Evolutionary conservation across 2,888 invertebrate genomes (phyloP), one percentile per base, ranked within the genome.

Genomic region (Oxycera nigricornis): DNA sequence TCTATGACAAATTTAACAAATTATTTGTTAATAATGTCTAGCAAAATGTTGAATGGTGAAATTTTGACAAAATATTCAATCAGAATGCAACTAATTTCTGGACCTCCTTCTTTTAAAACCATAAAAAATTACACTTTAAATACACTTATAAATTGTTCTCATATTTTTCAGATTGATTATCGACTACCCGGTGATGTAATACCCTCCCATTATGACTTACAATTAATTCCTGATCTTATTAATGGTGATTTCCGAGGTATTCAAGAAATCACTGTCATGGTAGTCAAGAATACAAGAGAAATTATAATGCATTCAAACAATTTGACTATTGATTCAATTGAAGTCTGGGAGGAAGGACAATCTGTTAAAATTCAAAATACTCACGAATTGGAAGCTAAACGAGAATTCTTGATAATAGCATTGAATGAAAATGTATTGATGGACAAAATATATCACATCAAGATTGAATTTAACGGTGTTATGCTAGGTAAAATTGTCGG

Each of bases 401-500:
- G 86, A 68, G 85, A 89, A 77, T 79, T 87, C 62, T 77, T 87
- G 1, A 78, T 82, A 1, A 82, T 89, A 20, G 79, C 83, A 46
- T 79, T 87, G 61, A 76, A 80, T 41, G 79, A 84, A 31, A 76
- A 82, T 41, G 79, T 88, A 41, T 26, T 72, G 0, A 70, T 74
- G 65, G 84, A 82, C 14, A 74, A 78, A 72, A 81, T 79, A 11
- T 88, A 90, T 78, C 83, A 82, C n/a, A 81, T 93, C 14, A 81
- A 83, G 52, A 87, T 93, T 57, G 83, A 88, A 41, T 94, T 91
- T 80, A 83, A 85, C 76, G 93, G 93, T 0, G 87, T 87, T 76
- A 86, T 92, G 81, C 89, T 88, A 28, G 87, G 89, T 76, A 89
- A 90, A 77, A 91, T 93, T 80, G 90, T 91, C 73, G 94, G 94